phyloP scores from a whole-genome alignment of 2,888 invertebrate genomes.

The Lochmaea crataegi region DNA sequence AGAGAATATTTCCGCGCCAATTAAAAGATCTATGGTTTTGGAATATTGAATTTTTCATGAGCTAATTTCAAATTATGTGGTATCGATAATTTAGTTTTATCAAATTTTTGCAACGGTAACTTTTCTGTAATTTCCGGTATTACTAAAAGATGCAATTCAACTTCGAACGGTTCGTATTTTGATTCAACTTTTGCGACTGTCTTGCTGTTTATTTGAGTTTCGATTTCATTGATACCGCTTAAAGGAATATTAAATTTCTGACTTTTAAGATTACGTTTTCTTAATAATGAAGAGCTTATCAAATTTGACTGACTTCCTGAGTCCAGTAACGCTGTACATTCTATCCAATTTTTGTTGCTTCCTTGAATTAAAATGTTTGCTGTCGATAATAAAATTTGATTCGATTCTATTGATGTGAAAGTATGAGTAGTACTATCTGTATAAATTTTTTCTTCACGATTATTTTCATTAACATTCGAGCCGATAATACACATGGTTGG shows the following conservation, averaged over 20 bases:
- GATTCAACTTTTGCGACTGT: background rate
- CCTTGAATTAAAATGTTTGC: background rate
- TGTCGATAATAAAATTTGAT: background rate
- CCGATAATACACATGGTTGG: too few relatives aligned
- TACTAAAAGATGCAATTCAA: background rate
- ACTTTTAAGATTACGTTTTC: background rate
- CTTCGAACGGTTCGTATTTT: background rate
- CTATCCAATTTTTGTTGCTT: too few relatives aligned
- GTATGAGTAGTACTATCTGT: background rate
- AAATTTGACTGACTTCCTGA: background rate
- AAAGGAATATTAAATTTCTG: background rate
- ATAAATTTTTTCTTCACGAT: too few relatives aligned
- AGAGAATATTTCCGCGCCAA: background rate
- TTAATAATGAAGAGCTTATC: background rate
- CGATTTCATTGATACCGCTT: background rate
- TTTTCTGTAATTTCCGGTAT: background rate
- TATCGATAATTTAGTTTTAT: background rate
- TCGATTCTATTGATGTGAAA: background rate
- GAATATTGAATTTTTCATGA: background rate
- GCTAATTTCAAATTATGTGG: background rate
- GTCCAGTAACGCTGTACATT: background rate
- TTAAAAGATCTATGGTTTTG: background rate
- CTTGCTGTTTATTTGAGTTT: background rate
- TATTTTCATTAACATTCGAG: too few relatives aligned
- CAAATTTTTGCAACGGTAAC: background rate